Conservation (phyloP, 2,113 vertebrate species). For the human region GRCh38 chr15:89712001-89712500, state of each 20-base stretch:
- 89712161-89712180: neutral
- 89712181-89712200: neutral
- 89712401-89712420: too few species aligned
- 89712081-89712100: slow-evolving; percentile 87
- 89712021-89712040: slow-evolving; percentile 88
- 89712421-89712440: neutral
- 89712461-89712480: neutral
- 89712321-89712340: neutral
- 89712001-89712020: neutral
- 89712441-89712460: neutral
- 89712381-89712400: neutral
- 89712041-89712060: slow-evolving; percentile 83
- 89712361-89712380: neutral
- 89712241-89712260: neutral
- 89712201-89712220: neutral
- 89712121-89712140: neutral
- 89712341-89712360: neutral
- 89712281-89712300: neutral
- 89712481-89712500: neutral
- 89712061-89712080: slow-evolving; percentile 83
- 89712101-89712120: slow-evolving; percentile 85
- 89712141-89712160: neutral
- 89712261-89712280: neutral
- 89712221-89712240: neutral
- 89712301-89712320: neutral